Evolutionary conservation across 1,140 invertebrate species (phyloP), one percentile per base, ranked within the genome.

Genomic region (Potamilus streckersoni): DNA sequence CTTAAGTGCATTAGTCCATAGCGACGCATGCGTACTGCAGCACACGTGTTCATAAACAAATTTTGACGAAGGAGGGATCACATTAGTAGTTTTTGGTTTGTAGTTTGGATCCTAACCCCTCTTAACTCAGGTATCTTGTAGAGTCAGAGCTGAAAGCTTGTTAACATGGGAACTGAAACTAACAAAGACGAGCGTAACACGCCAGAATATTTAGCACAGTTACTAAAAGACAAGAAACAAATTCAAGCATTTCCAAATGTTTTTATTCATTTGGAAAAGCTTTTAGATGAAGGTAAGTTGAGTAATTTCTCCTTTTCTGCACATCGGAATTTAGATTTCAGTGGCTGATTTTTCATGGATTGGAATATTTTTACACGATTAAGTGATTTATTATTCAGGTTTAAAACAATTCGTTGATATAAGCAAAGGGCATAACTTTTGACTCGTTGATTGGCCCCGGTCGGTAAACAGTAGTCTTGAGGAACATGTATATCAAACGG

Each of bases 181-280:
- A 86, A 88, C 83, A 88, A 85, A 85, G 86, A 88, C 76, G 87
- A 88, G 60, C 87, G 87, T 84, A 88, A 85, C 83, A 86, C 85
- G 70, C 86, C 97, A 91, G 98, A 99, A 92, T 99, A 99, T 93
- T 93, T 99, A 93, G 97, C 98, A 91, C 98, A 99, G 93, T 94
- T 99, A 92, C 93, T 99, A 88, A 99, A 99, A 94, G 98, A 99
- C 93, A 97, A 98, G 93, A 99, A 99, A 93, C 97, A 99, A 93
- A 93, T 99, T 87, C 96, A 96, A 86, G 97, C 97, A 89, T 98
- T 99, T 92, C 98, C 98, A 81, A 99, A 98, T 93, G 96, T 99
- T 90, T 99, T 99, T 93, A 94, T 98, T 91, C 98, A 99, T 92
- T 94, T 99, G 87, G 98, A 99, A 92, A 93, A 98, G 90, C 94